phyloP scores from a whole-genome alignment of 2,113 vertebrate genomes.

The Nematolebias whitei region DNA sequence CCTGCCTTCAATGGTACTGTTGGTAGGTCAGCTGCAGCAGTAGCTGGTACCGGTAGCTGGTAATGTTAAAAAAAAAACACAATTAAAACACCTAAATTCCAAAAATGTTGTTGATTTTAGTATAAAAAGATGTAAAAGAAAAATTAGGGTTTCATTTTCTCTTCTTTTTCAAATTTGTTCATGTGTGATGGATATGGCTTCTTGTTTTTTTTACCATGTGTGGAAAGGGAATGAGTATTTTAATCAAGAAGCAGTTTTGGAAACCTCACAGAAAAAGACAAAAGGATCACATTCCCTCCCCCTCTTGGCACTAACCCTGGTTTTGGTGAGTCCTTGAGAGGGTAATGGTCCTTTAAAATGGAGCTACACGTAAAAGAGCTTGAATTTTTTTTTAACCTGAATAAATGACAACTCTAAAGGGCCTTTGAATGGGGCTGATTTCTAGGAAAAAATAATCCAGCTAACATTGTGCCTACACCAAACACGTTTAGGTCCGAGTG shows the following conservation, averaged over 20 bases:
- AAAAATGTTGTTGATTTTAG: too few relatives aligned
- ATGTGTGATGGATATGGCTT: background rate
- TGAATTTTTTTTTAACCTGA: background rate
- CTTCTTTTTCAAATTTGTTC: background rate
- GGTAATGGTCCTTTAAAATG: constrained; percentile 6
- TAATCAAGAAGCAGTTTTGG: background rate
- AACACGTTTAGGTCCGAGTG: background rate
- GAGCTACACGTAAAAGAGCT: background rate
- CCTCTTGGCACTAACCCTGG: background rate
- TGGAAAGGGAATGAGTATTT: background rate
- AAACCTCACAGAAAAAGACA: background rate
- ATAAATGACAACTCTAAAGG: background rate
- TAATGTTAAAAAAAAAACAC: too few relatives aligned
- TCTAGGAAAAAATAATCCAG: background rate
- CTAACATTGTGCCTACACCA: background rate
- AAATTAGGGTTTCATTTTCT: background rate
- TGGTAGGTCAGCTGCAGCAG: constrained; percentile 38
- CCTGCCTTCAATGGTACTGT: constrained; percentile 40
- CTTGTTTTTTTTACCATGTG: background rate
- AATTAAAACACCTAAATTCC: too few relatives aligned
- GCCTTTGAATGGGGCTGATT: background rate
- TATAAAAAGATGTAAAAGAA: background rate
- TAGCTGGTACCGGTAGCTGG: too few relatives aligned
- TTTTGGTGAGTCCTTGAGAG: constrained; percentile 9
- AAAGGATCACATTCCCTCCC: background rate